Evolutionary conservation across 2,888 invertebrate species (phyloP).

Genomic region (Nyleta sp.): DNA sequence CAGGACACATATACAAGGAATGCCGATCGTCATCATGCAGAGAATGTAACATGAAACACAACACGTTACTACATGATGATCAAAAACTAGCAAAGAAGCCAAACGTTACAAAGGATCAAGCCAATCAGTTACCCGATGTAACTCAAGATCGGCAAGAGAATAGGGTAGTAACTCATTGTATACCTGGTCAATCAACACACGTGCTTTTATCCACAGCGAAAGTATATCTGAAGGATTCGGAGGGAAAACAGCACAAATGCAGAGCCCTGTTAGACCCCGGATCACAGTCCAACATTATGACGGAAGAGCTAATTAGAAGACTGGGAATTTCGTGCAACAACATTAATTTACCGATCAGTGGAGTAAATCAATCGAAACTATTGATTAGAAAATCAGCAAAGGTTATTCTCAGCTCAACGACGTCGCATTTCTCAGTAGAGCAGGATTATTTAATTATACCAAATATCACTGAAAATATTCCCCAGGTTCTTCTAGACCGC

Average conservation of each 20-base stretch:
- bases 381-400: neutral
- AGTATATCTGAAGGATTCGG: constrained; percentile 15
- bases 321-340: neutral
- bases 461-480: neutral
- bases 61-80: constrained; percentile 6
- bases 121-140: neutral
- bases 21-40: constrained; percentile 21
- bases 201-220: constrained; percentile 12
- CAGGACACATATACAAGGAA: neutral
- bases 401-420: neutral
- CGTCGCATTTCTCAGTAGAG: neutral
- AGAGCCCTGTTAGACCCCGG: constrained; percentile 19
- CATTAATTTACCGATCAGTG: neutral
- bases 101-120: too few relatives aligned
- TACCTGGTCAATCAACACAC: neutral
- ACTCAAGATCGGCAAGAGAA: too few relatives aligned
- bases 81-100: too few relatives aligned
- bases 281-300: constrained; percentile 14
- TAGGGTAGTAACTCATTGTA: constrained; percentile 8
- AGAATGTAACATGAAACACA: constrained; percentile 16
- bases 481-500: constrained; percentile 10
- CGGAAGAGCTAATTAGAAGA: neutral
- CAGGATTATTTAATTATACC: constrained; percentile 5
- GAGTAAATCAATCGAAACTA: neutral
- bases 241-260: constrained; percentile 15